Conservation (phyloP, 2,888 invertebrate genomes). For the Cheilosia urbana region DNA sequence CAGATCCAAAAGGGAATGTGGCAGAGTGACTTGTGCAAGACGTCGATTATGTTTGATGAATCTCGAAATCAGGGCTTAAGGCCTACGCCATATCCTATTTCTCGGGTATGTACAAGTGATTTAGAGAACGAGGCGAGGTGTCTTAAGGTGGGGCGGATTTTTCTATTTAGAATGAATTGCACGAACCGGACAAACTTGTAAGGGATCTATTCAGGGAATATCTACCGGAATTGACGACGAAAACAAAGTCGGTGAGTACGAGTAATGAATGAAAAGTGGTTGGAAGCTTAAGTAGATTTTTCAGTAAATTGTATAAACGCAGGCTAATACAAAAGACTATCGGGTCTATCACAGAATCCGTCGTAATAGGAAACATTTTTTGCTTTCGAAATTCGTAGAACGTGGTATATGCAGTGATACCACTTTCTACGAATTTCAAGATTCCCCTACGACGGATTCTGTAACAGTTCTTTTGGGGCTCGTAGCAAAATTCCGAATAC, state of each 20-base stretch:
- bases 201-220: constrained; percentile 79
- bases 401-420: too few relatives aligned
- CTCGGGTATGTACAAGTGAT: constrained; percentile 71
- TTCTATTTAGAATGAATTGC: constrained; percentile 75
- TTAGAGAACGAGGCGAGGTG: not conserved
- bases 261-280: too few relatives aligned
- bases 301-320: not conserved
- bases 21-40: constrained; percentile 79
- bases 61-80: constrained; percentile 77
- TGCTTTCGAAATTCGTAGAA: too few relatives aligned
- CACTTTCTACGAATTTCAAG: too few relatives aligned
- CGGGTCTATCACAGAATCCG: too few relatives aligned
- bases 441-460: too few relatives aligned
- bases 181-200: constrained; percentile 80
- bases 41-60: constrained; percentile 81
- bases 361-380: too few relatives aligned
- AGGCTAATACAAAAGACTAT: too few relatives aligned
- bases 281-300: too few relatives aligned
- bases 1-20: constrained; percentile 83
- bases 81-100: constrained; percentile 80
- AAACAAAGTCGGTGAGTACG: constrained; percentile 29
- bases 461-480: too few relatives aligned
- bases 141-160: not conserved
- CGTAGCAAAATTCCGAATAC: too few relatives aligned
- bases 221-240: constrained; percentile 51